Conservation (phyloP, 2,113 vertebrate genomes). For the Rhombomys opimus region DNA sequence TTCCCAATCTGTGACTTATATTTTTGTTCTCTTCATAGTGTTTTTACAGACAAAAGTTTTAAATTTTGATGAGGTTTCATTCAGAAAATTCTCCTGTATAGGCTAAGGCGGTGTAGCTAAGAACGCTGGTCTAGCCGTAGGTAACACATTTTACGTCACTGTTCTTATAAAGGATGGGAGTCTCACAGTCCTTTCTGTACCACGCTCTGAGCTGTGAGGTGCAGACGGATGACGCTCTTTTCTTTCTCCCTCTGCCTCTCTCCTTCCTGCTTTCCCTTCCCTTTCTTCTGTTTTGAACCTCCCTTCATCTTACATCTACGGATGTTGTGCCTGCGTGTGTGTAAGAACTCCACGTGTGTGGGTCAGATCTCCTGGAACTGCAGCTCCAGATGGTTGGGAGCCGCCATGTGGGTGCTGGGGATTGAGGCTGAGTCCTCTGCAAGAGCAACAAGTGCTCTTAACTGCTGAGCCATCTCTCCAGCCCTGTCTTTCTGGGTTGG, state of each 20-base stretch:
- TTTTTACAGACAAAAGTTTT: neutral
- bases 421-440: neutral
- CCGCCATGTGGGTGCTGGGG: neutral
- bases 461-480: neutral
- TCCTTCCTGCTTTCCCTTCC: neutral
- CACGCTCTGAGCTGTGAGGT: neutral
- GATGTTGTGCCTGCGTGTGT: neutral
- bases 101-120: neutral
- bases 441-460: neutral
- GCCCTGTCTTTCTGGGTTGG: too few relatives aligned
- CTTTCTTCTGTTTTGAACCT: neutral
- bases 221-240: neutral
- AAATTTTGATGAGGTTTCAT: constrained; percentile 10
- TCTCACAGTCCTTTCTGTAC: neutral
- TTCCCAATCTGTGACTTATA: neutral
- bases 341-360: too few relatives aligned
- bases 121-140: neutral
- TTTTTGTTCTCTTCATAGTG: constrained; percentile 1
- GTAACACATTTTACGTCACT: neutral
- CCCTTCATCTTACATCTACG: neutral
- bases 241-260: neutral
- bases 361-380: neutral
- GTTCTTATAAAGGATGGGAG: neutral
- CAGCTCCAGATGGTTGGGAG: neutral
- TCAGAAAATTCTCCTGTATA: neutral